A percentile compares a stretch with the other conserved stretches of the same genome.
These are phyloP conservation scores for Icerya purchasi DNA, from an alignment of 2,888 invertebrate species.

Conservation along the genomic window DNA sequence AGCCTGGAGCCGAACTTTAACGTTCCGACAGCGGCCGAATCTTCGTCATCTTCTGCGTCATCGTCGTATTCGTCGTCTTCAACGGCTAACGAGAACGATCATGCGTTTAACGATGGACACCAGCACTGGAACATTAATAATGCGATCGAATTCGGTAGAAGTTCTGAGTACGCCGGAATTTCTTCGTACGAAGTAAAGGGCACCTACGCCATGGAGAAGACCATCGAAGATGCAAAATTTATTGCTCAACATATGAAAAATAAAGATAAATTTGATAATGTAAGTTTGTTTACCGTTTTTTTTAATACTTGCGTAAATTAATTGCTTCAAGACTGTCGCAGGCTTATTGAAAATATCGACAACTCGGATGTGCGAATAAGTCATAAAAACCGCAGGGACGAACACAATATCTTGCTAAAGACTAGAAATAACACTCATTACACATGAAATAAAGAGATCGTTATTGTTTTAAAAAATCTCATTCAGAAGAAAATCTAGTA, in stretches of 20 bases:
- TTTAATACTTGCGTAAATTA: too few species aligned
- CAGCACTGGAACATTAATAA: constrained; percentile 7
- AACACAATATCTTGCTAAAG: too few species aligned
- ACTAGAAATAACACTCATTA: too few species aligned
- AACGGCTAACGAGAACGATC: neutral
- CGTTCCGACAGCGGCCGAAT: neutral
- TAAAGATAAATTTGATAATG: constrained; percentile 82
- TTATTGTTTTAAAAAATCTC: too few species aligned
- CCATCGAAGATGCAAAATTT: constrained; percentile 76
- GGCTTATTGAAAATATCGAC: too few species aligned
- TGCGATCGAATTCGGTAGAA: neutral
- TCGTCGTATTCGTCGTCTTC: neutral
- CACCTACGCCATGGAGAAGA: constrained; percentile 46
- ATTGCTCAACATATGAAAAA: constrained; percentile 89
- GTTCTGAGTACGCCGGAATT: neutral
- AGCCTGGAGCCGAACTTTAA: neutral
- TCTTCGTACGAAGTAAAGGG: neutral
- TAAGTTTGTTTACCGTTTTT: constrained; percentile 33
- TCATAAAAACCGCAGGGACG: too few species aligned
- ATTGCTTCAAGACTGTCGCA: too few species aligned
- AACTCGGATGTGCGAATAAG: too few species aligned
- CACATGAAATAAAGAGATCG: too few species aligned
- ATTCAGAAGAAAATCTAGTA: too few species aligned
- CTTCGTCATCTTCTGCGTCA: neutral
- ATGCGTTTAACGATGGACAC: constrained; percentile 23